A percentile compares a stretch with the other conserved stretches of the same genome.
Evolutionary conservation across 2,888 invertebrate species (phyloP).

Genomic region (Carterocephalus palaemon): DNA sequence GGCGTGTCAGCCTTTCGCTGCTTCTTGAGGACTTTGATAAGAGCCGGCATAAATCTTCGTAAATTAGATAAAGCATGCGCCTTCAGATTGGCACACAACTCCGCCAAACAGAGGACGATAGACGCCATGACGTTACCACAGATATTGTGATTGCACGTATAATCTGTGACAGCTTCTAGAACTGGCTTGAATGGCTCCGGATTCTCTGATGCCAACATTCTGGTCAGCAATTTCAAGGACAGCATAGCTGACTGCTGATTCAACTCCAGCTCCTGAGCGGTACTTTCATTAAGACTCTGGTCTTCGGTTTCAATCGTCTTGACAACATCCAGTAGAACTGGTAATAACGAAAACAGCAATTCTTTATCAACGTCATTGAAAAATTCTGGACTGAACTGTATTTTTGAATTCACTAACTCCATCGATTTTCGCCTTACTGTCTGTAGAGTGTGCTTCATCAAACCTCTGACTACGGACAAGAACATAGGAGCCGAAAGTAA

Average conservation of each 20-base stretch:
- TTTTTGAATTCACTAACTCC: slow-evolving; percentile 90
- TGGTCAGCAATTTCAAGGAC: slow-evolving; percentile 89
- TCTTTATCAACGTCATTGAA: slow-evolving; percentile 73
- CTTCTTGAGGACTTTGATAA: slow-evolving; percentile 81
- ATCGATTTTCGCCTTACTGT: slow-evolving; percentile 89
- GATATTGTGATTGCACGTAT: slow-evolving; percentile 73
- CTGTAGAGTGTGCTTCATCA: slow-evolving; percentile 84
- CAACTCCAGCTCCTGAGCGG: slow-evolving; percentile 80
- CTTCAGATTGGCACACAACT: slow-evolving; percentile 86
- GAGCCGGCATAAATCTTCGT: slow-evolving; percentile 88
- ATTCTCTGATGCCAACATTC: slow-evolving; percentile 82
- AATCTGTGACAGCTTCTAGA: slow-evolving; percentile 82
- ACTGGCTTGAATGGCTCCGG: slow-evolving; percentile 85
- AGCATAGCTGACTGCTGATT: slow-evolving; percentile 91
- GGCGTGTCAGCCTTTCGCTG: slow-evolving; percentile 80
- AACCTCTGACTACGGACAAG: slow-evolving; percentile 85
- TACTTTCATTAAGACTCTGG: slow-evolving; percentile 45
- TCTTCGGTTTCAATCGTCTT: slow-evolving; percentile 69
- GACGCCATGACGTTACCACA: slow-evolving; percentile 84
- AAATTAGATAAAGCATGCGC: slow-evolving; percentile 86
- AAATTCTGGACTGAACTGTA: slow-evolving; percentile 83
- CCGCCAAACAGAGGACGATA: slow-evolving; percentile 86
- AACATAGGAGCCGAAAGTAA: slow-evolving; percentile 89
- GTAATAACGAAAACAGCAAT: slow-evolving; percentile 79
- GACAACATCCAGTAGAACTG: slow-evolving; percentile 80